A percentile compares a stretch with the other conserved stretches of the same genome.
Conservation (phyloP, 2,797 vertebrate genomes). For the Gobio occitaniae region DNA sequence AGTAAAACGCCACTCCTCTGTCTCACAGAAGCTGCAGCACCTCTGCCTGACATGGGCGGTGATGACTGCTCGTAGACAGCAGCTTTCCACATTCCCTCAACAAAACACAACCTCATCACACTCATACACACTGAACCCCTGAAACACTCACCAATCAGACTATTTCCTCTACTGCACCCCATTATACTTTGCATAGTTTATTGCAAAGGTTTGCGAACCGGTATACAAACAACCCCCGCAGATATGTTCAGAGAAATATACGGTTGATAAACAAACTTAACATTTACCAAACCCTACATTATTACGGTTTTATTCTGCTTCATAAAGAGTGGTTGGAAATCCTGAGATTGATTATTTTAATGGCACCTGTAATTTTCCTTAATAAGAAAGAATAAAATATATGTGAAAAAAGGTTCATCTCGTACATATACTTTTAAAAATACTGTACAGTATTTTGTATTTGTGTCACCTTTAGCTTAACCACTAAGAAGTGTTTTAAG, state of each 20-base stretch:
- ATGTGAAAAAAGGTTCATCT: not conserved
- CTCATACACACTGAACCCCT: not conserved
- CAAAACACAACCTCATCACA: constrained; percentile 16
- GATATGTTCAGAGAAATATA: not conserved
- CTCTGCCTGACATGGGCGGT: constrained; percentile 29
- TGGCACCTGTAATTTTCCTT: not conserved
- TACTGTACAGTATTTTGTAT: not conserved
- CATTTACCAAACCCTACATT: not conserved
- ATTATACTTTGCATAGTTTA: not conserved
- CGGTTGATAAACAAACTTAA: not conserved
- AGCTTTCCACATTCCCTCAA: not conserved
- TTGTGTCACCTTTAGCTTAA: not conserved
- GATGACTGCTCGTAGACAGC: constrained; percentile 20
- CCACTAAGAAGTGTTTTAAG: no score
- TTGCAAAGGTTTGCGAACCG: not conserved
- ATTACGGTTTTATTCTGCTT: not conserved
- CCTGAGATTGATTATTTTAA: not conserved
- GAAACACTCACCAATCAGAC: not conserved
- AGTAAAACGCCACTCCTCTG: constrained; percentile 30
- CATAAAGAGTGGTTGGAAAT: not conserved
- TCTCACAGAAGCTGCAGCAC: constrained; percentile 29
- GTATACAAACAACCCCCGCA: not conserved
- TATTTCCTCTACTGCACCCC: not conserved
- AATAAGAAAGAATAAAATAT: not conserved
- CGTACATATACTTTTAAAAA: not conserved